Percentiles rank a stretch among this genome's conserved stretches.
Conservation (phyloP, 2,113 vertebrate species). For the Phylloscopus whistleri region DNA sequence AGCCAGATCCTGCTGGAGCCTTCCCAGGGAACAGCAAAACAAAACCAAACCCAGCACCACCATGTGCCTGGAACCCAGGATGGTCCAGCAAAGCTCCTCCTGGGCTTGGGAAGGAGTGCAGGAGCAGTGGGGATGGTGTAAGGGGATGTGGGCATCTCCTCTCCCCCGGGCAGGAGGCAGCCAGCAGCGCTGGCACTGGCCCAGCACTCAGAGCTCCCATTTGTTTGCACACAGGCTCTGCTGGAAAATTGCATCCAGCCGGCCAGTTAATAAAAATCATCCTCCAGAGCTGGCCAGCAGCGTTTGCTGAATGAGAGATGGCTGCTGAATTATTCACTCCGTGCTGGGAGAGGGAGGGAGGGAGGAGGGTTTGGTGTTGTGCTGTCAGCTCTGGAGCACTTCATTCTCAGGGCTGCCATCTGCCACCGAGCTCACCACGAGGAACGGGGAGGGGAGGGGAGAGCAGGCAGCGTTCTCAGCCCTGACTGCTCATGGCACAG, state of each 20-base stretch:
- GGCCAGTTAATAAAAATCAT: constrained; percentile 34
- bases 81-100: neutral
- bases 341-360: neutral
- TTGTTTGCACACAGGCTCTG: constrained; percentile 34
- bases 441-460: neutral
- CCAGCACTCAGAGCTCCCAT: constrained; percentile 18
- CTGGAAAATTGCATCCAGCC: constrained; percentile 49
- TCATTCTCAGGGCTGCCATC: constrained; percentile 39
- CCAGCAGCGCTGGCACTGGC: neutral
- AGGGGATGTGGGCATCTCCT: constrained; percentile 43
- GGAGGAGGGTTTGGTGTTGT: neutral
- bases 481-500: neutral
- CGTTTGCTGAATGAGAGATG: constrained; percentile 31
- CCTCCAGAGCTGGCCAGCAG: constrained; percentile 13
- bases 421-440: neutral
- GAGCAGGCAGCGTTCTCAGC: neutral
- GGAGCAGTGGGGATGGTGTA: neutral
- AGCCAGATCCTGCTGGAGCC: neutral
- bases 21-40: constrained; percentile 9
- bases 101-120: neutral
- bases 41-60: neutral
- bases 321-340: constrained; percentile 48
- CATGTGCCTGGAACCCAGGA: neutral
- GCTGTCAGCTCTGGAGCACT: neutral
- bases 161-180: neutral